phyloP scores from a whole-genome alignment of 2,797 vertebrate genomes.

The Astyanax mexicanus region DNA sequence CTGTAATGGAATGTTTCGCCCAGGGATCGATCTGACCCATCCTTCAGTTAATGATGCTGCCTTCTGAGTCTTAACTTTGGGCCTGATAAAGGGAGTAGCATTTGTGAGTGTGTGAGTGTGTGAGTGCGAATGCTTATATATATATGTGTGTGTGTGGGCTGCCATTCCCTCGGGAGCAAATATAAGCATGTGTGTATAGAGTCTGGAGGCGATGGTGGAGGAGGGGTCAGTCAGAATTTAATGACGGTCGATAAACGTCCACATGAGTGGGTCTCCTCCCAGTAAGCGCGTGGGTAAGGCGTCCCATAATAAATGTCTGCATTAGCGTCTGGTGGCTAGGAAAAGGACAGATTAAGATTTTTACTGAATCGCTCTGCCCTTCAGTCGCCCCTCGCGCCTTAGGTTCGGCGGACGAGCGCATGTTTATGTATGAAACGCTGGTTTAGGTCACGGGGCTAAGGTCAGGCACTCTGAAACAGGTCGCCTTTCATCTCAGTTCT shows the following conservation, averaged over 20 bases:
- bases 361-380: conserved; percentile 53
- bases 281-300: background rate
- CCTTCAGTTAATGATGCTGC: conserved; percentile 80
- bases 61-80: conserved; percentile 85
- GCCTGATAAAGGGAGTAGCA: conserved; percentile 74
- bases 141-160: conserved; percentile 11
- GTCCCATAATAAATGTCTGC: conserved; percentile 41
- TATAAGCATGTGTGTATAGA: background rate
- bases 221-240: conserved; percentile 35
- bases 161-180: background rate
- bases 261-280: conserved; percentile 40
- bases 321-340: conserved; percentile 29
- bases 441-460: conserved; percentile 37
- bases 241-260: conserved; percentile 47
- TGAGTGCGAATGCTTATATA: conserved; percentile 14
- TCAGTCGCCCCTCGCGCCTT: conserved; percentile 5
- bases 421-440: conserved; percentile 55
- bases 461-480: conserved; percentile 19
- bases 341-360: conserved; percentile 51
- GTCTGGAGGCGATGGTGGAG: background rate
- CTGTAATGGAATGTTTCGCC: conserved; percentile 59
- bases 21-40: conserved; percentile 80
- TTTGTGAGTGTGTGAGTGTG: conserved; percentile 6
- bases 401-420: conserved; percentile 29
- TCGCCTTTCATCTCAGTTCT: conserved; percentile 41